phyloP scores from a whole-genome alignment of 2,797 vertebrate genomes.

The Pagetopsis macropterus region DNA sequence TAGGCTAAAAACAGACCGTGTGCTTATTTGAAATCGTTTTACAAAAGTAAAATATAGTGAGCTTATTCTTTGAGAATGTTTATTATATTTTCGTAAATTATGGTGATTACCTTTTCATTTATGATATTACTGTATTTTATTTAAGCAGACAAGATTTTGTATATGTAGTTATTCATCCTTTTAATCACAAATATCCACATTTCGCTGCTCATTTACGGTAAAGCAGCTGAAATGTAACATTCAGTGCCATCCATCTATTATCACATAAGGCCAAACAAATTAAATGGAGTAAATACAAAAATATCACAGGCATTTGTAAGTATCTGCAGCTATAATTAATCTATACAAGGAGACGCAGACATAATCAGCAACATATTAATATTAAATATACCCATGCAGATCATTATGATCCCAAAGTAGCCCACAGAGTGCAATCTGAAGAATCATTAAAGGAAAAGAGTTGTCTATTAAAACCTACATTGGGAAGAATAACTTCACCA shows the following conservation, averaged over 20 bases:
- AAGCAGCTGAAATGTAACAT: slow-evolving; percentile 8
- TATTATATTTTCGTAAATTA: background rate
- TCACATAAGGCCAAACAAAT: background rate
- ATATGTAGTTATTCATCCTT: slow-evolving; percentile 1
- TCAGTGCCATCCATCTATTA: background rate
- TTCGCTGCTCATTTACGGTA: background rate
- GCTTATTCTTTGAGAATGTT: background rate
- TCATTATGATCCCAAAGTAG: slow-evolving; percentile 12
- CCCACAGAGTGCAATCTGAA: slow-evolving; percentile 1
- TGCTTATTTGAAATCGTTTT: background rate
- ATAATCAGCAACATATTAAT: slow-evolving; percentile 12
- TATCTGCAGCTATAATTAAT: slow-evolving; percentile 7
- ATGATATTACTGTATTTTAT: background rate
- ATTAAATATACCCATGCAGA: slow-evolving; percentile 20
- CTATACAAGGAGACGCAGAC: slow-evolving; percentile 7
- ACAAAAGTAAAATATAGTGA: background rate
- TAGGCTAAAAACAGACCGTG: background rate
- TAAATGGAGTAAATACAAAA: background rate
- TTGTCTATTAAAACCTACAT: slow-evolving; percentile 1
- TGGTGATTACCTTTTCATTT: slow-evolving; percentile 12
- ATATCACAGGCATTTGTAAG: slow-evolving; percentile 6
- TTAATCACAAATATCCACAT: background rate
- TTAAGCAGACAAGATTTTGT: background rate
- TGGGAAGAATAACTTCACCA: background rate
- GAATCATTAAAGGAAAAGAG: slow-evolving; percentile 10